Evolutionary conservation across 2,797 vertebrate genomes (phyloP).

Genomic region (Catharus ustulatus): DNA sequence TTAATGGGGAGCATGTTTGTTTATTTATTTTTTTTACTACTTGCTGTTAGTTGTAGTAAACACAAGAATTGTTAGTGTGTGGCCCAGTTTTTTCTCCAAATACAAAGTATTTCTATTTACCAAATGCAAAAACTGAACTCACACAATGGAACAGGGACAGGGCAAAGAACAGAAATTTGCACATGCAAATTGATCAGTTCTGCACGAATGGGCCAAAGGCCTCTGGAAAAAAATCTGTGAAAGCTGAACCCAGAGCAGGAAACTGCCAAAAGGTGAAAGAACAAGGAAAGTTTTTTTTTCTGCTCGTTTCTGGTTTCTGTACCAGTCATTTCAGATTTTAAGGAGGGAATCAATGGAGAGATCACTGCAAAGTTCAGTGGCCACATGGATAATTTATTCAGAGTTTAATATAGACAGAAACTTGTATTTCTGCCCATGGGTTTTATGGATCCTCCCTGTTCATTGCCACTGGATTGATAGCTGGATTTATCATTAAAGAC

Average conservation of each 20-base stretch:
- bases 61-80: not conserved
- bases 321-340: not conserved
- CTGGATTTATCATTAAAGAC: not conserved
- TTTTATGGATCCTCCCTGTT: slow-evolving; percentile 1
- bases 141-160: not conserved
- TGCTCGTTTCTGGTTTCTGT: not conserved
- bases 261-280: not conserved
- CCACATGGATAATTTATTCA: not conserved
- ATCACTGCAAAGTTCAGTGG: not conserved
- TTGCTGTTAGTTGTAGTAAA: not conserved
- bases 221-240: not conserved
- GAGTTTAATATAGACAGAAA: not conserved
- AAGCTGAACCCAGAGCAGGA: not conserved
- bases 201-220: not conserved
- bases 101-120: not conserved
- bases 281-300: not conserved
- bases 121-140: not conserved
- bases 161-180: not conserved
- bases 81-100: not conserved
- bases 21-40: not conserved
- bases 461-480: not conserved
- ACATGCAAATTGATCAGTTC: not conserved
- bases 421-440: not conserved
- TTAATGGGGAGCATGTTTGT: not conserved
- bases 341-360: not conserved